Base-by-base conservation (phyloP, 1,140 invertebrate genomes). In the Rhagoletis pomonella region DNA sequence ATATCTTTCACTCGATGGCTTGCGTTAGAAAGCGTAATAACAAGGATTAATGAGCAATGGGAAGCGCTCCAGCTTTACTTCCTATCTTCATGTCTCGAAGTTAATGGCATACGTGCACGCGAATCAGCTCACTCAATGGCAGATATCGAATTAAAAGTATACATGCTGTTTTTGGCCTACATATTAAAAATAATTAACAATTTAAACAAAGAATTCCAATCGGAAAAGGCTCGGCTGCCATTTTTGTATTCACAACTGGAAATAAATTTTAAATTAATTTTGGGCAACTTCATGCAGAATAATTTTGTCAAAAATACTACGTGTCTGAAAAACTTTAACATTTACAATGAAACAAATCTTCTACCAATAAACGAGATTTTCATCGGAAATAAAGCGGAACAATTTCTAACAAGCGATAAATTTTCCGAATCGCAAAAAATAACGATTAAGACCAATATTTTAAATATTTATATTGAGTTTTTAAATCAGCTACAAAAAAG, bases 11-110 rank as follows among this genome's bases (percentile, higher is more conserved):
- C 50, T 55, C 4, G 50, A 55, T 55, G 50, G 1, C 50, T 90
- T 14, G 89, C 89, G 19, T 64, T 89, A 2, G 59, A 85, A 84
- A 60, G n/a, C 12, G 89, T 90, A 12, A 87, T 90, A 4, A 60
- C 69, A 1, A 77, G 89, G 42, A 85, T 50, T 19, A 59, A 69
- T 59, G 67, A 60, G 77, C 85, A 50, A 85, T 77, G 87, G 87
- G 44, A 14, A 47, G 42, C 67, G 9, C 85, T 42, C 42, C 29
- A 87, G 17, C 58, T 87, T 42, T 87, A 81, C 50, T 87, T 87
- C 9, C 50, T 87, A 29, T 85, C 77, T 19, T 67, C 29, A 7
- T 19, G 4, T 62, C 58, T 50, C 1, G 87, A 88, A 69, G 77
- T 88, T 29, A 85, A 85, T 64, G 87, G 81, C 3, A 88, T 88